phyloP scores from a whole-genome alignment of 1,140 invertebrate genomes.

The Zaprionus capensis region DNA sequence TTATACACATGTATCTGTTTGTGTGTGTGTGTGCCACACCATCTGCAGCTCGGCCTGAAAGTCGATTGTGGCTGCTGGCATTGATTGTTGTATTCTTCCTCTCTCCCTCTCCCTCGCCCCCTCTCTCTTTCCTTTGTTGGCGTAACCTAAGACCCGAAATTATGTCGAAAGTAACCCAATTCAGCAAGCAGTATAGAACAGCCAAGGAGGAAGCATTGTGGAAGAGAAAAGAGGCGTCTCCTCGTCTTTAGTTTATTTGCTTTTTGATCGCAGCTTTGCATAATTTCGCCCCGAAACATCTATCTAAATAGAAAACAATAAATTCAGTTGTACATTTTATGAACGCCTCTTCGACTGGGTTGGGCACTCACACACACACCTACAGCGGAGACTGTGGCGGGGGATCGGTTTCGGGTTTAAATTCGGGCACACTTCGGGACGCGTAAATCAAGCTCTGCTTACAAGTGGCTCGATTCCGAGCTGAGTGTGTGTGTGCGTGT shows the following conservation, averaged over 20 bases:
- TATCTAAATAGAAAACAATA: conserved; percentile 77
- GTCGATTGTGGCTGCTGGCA: conserved; percentile 29
- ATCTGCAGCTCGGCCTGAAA: conserved; percentile 63
- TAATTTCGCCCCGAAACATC: conserved; percentile 50
- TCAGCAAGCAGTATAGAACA: conserved; percentile 46
- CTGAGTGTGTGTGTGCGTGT: conserved; percentile 3
- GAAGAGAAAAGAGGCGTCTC: background rate
- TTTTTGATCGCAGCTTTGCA: conserved; percentile 55
- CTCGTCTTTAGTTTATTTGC: conserved; percentile 47
- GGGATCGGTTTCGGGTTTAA: conserved; percentile 25
- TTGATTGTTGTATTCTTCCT: conserved; percentile 11
- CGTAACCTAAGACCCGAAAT: conserved; percentile 71
- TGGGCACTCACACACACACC: conserved; percentile 48
- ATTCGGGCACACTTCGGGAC: conserved; percentile 54
- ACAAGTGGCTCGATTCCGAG: conserved; percentile 55
- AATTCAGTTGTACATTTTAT: conserved; percentile 58
- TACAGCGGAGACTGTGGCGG: conserved; percentile 2
- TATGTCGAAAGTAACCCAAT: conserved; percentile 77
- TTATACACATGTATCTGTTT: background rate
- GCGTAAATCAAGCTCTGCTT: conserved; percentile 66
- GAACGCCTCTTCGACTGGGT: conserved; percentile 59
- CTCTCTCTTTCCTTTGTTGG: conserved; percentile 36
- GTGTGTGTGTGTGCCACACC: conserved; percentile 45
- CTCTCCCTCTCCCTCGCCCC: background rate
- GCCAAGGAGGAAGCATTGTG: background rate